These are phyloP conservation scores for Rhagonycha lutea DNA, from an alignment of 2,888 invertebrate species.

Conservation along the genomic window DNA sequence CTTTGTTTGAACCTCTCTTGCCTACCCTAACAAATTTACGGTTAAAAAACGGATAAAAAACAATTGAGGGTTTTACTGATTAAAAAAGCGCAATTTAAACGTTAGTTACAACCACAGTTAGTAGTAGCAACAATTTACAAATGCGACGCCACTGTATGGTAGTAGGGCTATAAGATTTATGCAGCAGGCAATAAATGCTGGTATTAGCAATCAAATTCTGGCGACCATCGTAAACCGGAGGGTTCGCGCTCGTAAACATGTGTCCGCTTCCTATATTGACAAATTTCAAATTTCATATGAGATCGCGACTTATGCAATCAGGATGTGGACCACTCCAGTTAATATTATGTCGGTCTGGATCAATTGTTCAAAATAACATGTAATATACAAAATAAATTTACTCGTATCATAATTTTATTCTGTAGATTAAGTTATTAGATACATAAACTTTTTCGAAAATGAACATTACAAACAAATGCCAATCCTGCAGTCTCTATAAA, in stretches of 20 bases:
- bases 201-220: conserved; percentile 48
- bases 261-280: conserved; percentile 46
- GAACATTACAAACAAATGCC: not conserved
- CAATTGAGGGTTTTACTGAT: not conserved
- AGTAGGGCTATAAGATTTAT: conserved; percentile 45
- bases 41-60: not conserved
- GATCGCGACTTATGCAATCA: conserved; percentile 22
- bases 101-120: not conserved
- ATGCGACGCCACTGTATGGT: conserved; percentile 24
- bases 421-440: not conserved
- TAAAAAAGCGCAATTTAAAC: not conserved
- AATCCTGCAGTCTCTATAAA: conserved; percentile 9
- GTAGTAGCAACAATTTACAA: not conserved
- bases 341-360: not conserved
- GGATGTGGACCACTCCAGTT: conserved; percentile 7
- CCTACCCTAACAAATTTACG: not conserved
- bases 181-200: conserved; percentile 50
- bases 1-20: not conserved
- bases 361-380: not conserved
- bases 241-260: conserved; percentile 48
- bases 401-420: not conserved
- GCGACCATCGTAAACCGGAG: conserved; percentile 47
- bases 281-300: conserved; percentile 44
- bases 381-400: not conserved
- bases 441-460: not conserved